Conservation (phyloP, 2,888 invertebrate species). For the Acronicta leporina region DNA sequence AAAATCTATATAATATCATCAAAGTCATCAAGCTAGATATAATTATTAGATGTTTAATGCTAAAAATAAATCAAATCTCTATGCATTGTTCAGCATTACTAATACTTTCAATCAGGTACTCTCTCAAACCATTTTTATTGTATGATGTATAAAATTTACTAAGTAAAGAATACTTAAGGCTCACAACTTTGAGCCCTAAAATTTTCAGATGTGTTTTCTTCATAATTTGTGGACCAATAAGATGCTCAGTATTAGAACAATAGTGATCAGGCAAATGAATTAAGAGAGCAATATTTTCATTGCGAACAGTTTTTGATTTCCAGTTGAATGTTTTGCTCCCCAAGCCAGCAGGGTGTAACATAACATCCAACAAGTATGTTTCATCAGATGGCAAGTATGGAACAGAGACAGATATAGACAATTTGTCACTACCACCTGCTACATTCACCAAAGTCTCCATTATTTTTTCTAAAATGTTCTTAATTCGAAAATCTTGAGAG, state of each 20-base stretch:
- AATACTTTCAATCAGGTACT: constrained; percentile 86
- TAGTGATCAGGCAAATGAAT: constrained; percentile 91
- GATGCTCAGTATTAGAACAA: constrained; percentile 86
- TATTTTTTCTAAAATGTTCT: constrained; percentile 83
- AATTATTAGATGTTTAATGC: constrained; percentile 1
- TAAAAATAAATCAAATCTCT: constrained; percentile 39
- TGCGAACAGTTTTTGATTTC: constrained; percentile 77
- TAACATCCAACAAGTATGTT: constrained; percentile 89
- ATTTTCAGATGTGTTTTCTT: constrained; percentile 90
- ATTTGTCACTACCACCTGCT: constrained; percentile 80
- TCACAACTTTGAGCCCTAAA: constrained; percentile 90
- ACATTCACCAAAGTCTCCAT: constrained; percentile 77
- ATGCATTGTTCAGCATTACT: constrained; percentile 69
- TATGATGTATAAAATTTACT: constrained; percentile 81
- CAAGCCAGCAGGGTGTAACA: constrained; percentile 86
- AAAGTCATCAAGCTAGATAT: not conserved
- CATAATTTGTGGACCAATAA: constrained; percentile 91
- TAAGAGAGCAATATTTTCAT: constrained; percentile 88
- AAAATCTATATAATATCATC: constrained; percentile 16
- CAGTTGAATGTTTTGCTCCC: constrained; percentile 80
- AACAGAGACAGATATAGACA: constrained; percentile 86
- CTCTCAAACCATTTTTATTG: constrained; percentile 81
- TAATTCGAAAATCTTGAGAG: constrained; percentile 86
- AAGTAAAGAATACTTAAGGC: constrained; percentile 87
- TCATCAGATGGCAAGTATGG: constrained; percentile 88